phyloP scores from a whole-genome alignment of 2,113 vertebrate genomes.

The Chloroceryle aenea region DNA sequence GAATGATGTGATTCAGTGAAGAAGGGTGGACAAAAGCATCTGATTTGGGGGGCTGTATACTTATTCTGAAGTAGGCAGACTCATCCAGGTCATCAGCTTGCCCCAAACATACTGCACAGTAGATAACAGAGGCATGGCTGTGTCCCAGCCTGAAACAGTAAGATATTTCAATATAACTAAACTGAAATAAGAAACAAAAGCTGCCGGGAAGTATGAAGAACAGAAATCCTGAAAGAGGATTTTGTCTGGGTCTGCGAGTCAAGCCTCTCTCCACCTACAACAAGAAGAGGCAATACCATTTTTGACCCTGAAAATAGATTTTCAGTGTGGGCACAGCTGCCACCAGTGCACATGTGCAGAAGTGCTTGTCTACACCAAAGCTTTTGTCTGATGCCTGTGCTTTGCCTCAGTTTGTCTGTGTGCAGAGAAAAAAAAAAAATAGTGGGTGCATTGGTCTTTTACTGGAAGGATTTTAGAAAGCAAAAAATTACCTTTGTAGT shows the following conservation, averaged over 20 bases:
- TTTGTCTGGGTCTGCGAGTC: background rate
- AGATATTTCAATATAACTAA: background rate
- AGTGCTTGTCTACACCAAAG: background rate
- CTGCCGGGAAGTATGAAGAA: background rate
- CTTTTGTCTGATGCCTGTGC: background rate
- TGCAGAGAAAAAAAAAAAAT: background rate
- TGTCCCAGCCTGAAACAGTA: background rate
- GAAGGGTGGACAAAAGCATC: background rate
- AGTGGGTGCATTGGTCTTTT: background rate
- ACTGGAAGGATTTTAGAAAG: background rate
- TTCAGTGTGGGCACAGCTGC: background rate
- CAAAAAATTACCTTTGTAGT: background rate
- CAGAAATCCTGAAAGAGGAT: background rate
- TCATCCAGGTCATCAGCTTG: background rate
- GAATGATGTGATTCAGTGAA: background rate
- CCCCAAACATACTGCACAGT: background rate
- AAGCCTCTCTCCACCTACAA: background rate
- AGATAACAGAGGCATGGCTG: background rate
- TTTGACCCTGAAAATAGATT: background rate
- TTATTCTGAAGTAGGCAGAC: background rate
- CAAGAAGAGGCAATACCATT: background rate
- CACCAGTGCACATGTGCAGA: accelerated
- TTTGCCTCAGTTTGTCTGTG: background rate
- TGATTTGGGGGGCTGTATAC: background rate
- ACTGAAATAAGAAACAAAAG: background rate